Evolutionary conservation across 1,140 invertebrate genomes (phyloP), one percentile per base, ranked within the genome.

Genomic region (Pseudomyrmex dendroicus): DNA sequence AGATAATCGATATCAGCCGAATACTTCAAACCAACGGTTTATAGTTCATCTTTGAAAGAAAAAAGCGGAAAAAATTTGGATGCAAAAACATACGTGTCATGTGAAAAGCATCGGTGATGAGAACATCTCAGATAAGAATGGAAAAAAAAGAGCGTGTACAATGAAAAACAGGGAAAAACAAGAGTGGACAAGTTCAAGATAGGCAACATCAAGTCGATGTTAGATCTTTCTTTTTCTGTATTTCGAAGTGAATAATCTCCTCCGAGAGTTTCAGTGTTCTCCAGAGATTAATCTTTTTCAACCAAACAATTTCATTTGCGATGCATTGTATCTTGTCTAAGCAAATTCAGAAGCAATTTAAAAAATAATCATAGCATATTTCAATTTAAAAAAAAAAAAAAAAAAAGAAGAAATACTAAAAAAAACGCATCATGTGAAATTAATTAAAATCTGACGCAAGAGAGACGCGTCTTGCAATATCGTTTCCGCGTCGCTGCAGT

Each of bases 171-270:
- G 54, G 56, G 70, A 78, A 46, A 7, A 48, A 52, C n/a, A 35
- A 35, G 7, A 35, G 54, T 72, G 44, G 54, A 61, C 76, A 59
- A 70, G 66, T 59, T 80, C 59, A 80, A 54, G 76, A 80, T 80
- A 44, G 50, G 22, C 74, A 63, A 76, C 13, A 35, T 77, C 13
- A 13, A 54, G 74, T 77, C 48, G 46, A 35, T 20, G 35, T 46
- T 35, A 17, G 10, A n/a, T 70, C 54, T 17, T 22, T 35, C 35
- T 80, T 54, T 80, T 48, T 61, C 54, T 44, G 44, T 61, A 50
- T 48, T 12, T n/a, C 20, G n/a, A 57, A 70, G 76, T 20, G 50
- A 54, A 72, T 59, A 80, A 70, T 20, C 66, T 80, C 52, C 5
- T 35, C 2, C 3, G 3, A 25, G 25, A 20, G 15, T 15, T 68